These are phyloP conservation scores for Leptinotarsa haldemani DNA, from an alignment of 2,888 invertebrate genomes.

Conservation along the genomic window DNA sequence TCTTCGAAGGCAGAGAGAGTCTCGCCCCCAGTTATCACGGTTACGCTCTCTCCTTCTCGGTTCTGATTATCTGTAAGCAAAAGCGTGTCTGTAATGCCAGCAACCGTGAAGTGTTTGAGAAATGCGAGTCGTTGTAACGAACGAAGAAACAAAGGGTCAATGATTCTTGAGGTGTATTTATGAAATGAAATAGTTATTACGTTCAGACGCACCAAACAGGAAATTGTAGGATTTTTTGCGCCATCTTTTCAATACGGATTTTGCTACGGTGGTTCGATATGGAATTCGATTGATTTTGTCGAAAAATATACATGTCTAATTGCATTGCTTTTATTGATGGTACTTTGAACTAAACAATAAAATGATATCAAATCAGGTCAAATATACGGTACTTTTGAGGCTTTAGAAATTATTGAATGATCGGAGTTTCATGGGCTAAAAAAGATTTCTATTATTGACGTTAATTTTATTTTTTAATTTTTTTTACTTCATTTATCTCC, in stretches of 20 bases:
- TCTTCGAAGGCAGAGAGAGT: constrained; percentile 83
- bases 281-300: neutral
- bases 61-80: constrained; percentile 55
- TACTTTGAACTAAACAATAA: too few relatives aligned
- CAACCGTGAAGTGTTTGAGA: constrained; percentile 25
- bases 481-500: too few relatives aligned
- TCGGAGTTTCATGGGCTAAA: too few relatives aligned
- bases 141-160: constrained; percentile 6
- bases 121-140: constrained; percentile 3
- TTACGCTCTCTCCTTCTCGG: constrained; percentile 69
- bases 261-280: neutral
- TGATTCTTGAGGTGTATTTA: neutral
- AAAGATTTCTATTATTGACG: too few relatives aligned
- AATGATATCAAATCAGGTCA: too few relatives aligned
- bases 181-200: neutral
- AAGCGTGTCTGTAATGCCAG: constrained; percentile 44
- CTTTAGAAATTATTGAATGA: too few relatives aligned
- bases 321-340: too few relatives aligned
- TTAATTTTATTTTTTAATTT: too few relatives aligned
- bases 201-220: neutral
- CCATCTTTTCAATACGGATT: neutral
- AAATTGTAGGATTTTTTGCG: neutral
- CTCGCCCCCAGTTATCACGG: constrained; percentile 77
- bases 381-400: too few relatives aligned
- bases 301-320: too few relatives aligned